Percentiles rank a stretch among this genome's conserved stretches.
Conservation (phyloP, 1,140 invertebrate species). For the Drosophila asahinai region DNA sequence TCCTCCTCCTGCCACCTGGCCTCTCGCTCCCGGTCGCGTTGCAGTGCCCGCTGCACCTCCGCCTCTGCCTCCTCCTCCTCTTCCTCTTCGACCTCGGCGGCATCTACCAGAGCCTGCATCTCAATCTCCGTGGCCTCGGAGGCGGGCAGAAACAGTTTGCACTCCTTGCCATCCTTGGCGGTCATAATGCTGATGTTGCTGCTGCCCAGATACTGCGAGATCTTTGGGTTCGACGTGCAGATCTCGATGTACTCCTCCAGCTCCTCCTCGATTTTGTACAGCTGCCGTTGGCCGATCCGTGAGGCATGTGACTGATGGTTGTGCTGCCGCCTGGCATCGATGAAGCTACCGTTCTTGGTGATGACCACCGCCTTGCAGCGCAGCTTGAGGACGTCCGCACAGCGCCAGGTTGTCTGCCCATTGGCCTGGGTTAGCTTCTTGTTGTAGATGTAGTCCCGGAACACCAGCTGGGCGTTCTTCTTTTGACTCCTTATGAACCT, state of each 20-base stretch:
- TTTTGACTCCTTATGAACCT: slow-evolving; percentile 80
- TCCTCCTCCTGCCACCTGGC: slow-evolving; percentile 32
- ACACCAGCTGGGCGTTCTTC: slow-evolving; percentile 79
- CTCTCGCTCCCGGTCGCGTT: slow-evolving; percentile 10
- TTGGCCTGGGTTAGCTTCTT: slow-evolving; percentile 81
- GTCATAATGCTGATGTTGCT: slow-evolving; percentile 77
- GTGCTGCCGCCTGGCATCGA: slow-evolving; percentile 63
- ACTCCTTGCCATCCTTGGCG: slow-evolving; percentile 76
- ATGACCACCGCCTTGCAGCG: slow-evolving; percentile 80
- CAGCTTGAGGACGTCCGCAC: slow-evolving; percentile 70
- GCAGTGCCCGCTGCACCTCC: background rate
- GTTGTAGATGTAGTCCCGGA: slow-evolving; percentile 76
- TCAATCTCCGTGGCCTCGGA: slow-evolving; percentile 73
- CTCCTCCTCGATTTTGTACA: slow-evolving; percentile 72
- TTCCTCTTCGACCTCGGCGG: slow-evolving; percentile 41
- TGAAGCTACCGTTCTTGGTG: slow-evolving; percentile 64
- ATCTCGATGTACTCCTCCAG: slow-evolving; percentile 80
- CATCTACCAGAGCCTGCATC: slow-evolving; percentile 65
- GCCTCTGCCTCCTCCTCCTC: slow-evolving; percentile 28
- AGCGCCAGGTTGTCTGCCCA: slow-evolving; percentile 80
- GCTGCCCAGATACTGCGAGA: slow-evolving; percentile 72
- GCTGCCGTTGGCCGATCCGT: slow-evolving; percentile 65
- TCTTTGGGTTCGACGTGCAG: slow-evolving; percentile 67
- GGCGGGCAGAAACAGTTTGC: slow-evolving; percentile 70
- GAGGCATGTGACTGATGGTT: slow-evolving; percentile 64